Base-by-base conservation (phyloP, 2,113 vertebrate species). In the Hyaena hyaena region DNA sequence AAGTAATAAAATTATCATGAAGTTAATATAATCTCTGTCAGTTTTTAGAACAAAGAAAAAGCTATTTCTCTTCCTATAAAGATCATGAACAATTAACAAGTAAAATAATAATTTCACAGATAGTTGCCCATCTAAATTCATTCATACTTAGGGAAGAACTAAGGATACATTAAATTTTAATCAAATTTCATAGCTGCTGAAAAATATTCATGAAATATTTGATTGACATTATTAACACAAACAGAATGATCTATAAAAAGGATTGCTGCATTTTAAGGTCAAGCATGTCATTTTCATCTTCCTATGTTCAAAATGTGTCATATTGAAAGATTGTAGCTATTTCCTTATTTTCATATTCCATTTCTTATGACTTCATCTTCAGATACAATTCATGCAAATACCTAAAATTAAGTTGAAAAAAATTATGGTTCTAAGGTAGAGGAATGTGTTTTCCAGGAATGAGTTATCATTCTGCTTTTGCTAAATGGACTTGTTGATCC, bases 121-220 rank as follows among this genome's bases (percentile, higher is more conserved):
- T 84, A 98, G 95, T 71, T 95, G 89, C 87, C 74, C 71, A 97
- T 95, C 74, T 97, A 97, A 98, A 98, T 98, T 66, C 84, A 98
- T 97, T 96, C 90, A 97, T 84, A 93, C 90, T 97, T 97, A 35
- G 90, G 90, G 48, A 95, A 98, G 94, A 96, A 98, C 77, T 89
- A 80, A 98, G 69, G 39, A 81, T 96, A 71, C 95, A 98, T 97
- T 98, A 98, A 97, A 93, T 98, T 98, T 98, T 98, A 99, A 98
- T 98, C 96, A 96, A 96, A 98, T 98, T 98, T 98, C 97, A 98
- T 93, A 98, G 98, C 92, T 98, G 45, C 96, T 98, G 95, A 96
- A 98, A 97, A 96, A 88, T 85, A 98, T 98, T 98, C 95, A 92
- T 90, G 86, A 86, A n/a, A 92, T 95, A 92, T 92, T 98, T 98